Conservation (phyloP, 2,797 vertebrate genomes). For the Gorsachius magnificus region DNA sequence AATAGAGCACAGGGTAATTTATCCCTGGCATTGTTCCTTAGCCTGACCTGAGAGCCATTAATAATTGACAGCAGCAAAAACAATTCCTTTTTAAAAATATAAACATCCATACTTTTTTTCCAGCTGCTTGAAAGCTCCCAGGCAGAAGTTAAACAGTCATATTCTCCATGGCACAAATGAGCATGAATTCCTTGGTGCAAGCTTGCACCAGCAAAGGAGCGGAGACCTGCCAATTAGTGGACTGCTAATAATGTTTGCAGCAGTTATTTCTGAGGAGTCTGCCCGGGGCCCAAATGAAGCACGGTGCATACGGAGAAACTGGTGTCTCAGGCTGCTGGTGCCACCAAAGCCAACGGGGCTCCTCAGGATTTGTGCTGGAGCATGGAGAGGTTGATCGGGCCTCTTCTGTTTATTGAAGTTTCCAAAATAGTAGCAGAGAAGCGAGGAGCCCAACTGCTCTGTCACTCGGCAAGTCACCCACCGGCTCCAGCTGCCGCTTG, state of each 20-base stretch:
- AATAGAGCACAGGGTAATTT: conserved; percentile 25
- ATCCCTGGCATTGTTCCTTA: conserved; percentile 48
- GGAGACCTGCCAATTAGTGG: neutral
- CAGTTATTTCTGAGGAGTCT: neutral
- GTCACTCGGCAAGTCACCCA: conserved; percentile 19
- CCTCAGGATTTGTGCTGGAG: neutral
- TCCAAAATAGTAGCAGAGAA: conserved; percentile 58
- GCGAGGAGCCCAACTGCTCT: neutral
- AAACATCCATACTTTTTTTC: conserved; percentile 35
- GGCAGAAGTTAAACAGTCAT: neutral
- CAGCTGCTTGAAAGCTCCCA: neutral
- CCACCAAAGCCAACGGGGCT: neutral
- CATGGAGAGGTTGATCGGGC: neutral
- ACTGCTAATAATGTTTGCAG: neutral
- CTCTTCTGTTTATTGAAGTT: conserved; percentile 57
- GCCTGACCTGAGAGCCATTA: conserved; percentile 42
- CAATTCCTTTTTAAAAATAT: conserved; percentile 39
- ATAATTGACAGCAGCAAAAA: conserved; percentile 55
- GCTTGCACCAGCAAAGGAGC: neutral
- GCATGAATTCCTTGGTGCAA: neutral
- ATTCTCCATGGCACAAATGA: conserved; percentile 1
- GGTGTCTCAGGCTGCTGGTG: neutral
- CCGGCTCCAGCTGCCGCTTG: conserved; percentile 37
- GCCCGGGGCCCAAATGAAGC: neutral
- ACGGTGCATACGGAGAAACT: neutral